Base-by-base conservation (phyloP, 2,888 invertebrate species). In the Bombylius major region DNA sequence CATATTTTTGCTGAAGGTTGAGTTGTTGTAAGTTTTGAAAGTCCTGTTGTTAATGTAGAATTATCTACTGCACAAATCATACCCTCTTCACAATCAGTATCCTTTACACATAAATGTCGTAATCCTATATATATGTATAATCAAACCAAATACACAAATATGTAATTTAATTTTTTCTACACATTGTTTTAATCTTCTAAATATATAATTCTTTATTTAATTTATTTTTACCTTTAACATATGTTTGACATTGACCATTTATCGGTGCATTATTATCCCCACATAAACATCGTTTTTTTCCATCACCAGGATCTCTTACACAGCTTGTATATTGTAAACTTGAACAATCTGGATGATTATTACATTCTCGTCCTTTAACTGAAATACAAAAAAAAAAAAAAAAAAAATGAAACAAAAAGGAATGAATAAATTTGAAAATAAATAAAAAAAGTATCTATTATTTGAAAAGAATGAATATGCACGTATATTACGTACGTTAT, bases 261-360 rank as follows among this genome's bases (percentile, higher is more conserved):
- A 78, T 69, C 0, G 86, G 86, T 0, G 82, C 77, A 4, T 78
- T 72, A 69, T 84, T 83, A 71, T 86, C 84, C 0, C 84, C 83
- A 59, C 86, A 86, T 0, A 86, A 78, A 62, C 86, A 86, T 7
- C 84, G 76, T 14, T 78, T 76, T 60, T 77, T 77, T 3, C 78
- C 73, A 64, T 86, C 85, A 62, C 78, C 78, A 51, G 78, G 77
- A 42, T 84, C 84, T 55, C 80, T 72, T 12, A 84, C 82, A 61
- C 86, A 86, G 23, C 83, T 83, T 3, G 82, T 81, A 61, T 80
- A 78, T 63, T 77, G 78, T 62, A 84, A 82, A 4, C 80, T 80
- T 0, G 77, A 77, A 64, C 86, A 86, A 51, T 86, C 84, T 3
- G 78, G 72, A 60, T 84, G 81, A 31, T 77, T 71, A 42, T 70